These are phyloP conservation scores for Artemisiospiza belli DNA, from an alignment of 2,113 vertebrate genomes.

Conservation along the genomic window DNA sequence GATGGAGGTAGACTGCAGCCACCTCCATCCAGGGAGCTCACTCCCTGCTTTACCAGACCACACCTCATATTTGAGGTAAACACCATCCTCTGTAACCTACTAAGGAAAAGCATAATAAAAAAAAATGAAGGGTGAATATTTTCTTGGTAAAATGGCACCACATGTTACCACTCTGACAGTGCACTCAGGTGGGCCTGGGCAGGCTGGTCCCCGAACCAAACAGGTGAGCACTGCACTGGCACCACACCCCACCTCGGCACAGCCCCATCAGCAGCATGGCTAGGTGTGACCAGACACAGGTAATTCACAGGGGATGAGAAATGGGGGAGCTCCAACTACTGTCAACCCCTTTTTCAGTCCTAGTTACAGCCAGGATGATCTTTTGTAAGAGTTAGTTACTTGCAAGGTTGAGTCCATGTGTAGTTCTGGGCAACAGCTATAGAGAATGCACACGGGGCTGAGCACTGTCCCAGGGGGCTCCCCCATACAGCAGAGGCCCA, in stretches of 20 bases:
- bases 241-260: rapidly evolving
- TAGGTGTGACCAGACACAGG: not conserved
- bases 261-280: rapidly evolving
- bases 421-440: not conserved
- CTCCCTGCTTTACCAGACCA: not conserved
- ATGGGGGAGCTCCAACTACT: not conserved
- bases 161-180: not conserved
- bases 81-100: not conserved
- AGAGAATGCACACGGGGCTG: rapidly evolving
- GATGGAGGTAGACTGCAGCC: not conserved
- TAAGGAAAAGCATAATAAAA: not conserved
- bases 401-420: rapidly evolving
- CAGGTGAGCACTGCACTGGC: rapidly evolving
- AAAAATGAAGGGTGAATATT: not conserved
- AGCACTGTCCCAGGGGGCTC: not conserved
- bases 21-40: not conserved
- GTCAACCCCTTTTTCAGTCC: not conserved
- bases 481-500: not conserved
- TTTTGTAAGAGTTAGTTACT: not conserved
- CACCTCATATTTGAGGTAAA: not conserved
- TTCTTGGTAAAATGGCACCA: not conserved
- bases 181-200: not conserved
- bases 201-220: not conserved
- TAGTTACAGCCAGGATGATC: not conserved
- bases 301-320: not conserved